Conservation (phyloP, 2,888 invertebrate species). For the Leptopilina drosophilae region DNA sequence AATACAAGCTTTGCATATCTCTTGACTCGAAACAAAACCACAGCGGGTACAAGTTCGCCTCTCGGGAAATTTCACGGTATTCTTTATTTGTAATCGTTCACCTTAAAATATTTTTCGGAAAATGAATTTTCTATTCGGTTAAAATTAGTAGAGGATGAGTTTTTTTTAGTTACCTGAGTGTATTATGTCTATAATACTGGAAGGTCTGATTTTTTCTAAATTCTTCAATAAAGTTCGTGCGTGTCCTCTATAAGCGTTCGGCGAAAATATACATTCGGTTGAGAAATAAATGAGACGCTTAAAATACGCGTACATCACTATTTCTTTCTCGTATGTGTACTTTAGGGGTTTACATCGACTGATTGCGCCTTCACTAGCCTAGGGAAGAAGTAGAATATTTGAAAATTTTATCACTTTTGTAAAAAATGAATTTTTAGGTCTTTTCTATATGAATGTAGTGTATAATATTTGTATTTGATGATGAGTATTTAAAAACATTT, state of each 20-base stretch:
- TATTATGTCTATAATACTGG: slow-evolving; percentile 94
- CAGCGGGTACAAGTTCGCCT: slow-evolving; percentile 90
- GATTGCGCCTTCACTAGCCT: slow-evolving; percentile 89
- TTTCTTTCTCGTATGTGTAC: slow-evolving; percentile 99
- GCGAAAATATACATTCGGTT: slow-evolving; percentile 98
- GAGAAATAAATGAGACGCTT: slow-evolving; percentile 98
- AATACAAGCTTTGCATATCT: slow-evolving; percentile 97
- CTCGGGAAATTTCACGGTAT: slow-evolving; percentile 88
- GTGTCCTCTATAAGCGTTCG: slow-evolving; percentile 97
- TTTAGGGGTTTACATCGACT: slow-evolving; percentile 97
- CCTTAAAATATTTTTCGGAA: slow-evolving; percentile 78
- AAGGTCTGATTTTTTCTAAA: slow-evolving; percentile 94
- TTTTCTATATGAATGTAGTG: background rate
- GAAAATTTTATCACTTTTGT: slow-evolving; percentile 19
- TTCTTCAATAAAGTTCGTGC: slow-evolving; percentile 95
- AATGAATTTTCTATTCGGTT: background rate
- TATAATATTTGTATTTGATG: no score
- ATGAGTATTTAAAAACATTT: no score
- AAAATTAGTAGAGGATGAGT: background rate
- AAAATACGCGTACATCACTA: slow-evolving; percentile 99
- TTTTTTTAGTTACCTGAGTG: slow-evolving; percentile 83
- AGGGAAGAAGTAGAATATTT: slow-evolving; percentile 64
- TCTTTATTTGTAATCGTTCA: slow-evolving; percentile 90
- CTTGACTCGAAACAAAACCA: slow-evolving; percentile 94
- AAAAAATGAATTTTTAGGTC: slow-evolving; percentile 9